Percentiles rank a stretch among this genome's conserved stretches.
Evolutionary conservation across 2,113 vertebrate species (phyloP).

Genomic region (Hippocampus barbouri): DNA sequence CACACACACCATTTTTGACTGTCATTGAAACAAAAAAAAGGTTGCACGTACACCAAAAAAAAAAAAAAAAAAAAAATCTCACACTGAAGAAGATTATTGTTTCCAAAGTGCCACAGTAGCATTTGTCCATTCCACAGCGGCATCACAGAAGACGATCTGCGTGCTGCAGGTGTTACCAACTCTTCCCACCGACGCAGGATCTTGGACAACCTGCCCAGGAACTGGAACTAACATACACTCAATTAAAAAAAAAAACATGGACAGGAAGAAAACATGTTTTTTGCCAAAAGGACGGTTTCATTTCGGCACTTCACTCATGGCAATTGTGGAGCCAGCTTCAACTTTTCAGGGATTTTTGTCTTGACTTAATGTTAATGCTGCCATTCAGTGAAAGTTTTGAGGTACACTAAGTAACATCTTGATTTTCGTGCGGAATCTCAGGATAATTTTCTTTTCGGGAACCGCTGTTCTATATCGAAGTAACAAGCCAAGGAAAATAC

Average conservation of each 20-base stretch:
- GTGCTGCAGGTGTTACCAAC: conserved; percentile 61
- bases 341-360: conserved; percentile 4
- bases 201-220: conserved; percentile 63
- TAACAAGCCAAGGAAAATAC: neutral
- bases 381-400: neutral
- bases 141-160: conserved; percentile 74
- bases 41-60: too few species aligned
- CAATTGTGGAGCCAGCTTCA: neutral
- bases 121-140: conserved; percentile 52
- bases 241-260: neutral
- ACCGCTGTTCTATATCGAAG: neutral
- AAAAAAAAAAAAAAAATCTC: too few species aligned
- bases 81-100: neutral
- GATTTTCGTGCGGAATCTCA: neutral
- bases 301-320: neutral
- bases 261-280: neutral
- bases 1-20: too few species aligned
- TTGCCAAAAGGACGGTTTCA: neutral
- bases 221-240: conserved; percentile 66
- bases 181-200: conserved; percentile 60
- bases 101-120: neutral
- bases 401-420: neutral
- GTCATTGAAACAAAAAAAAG: too few species aligned
- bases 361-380: neutral
- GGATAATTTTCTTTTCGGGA: neutral